Evolutionary conservation across 1,140 invertebrate genomes (phyloP).

Genomic region (Drosophila varians): DNA sequence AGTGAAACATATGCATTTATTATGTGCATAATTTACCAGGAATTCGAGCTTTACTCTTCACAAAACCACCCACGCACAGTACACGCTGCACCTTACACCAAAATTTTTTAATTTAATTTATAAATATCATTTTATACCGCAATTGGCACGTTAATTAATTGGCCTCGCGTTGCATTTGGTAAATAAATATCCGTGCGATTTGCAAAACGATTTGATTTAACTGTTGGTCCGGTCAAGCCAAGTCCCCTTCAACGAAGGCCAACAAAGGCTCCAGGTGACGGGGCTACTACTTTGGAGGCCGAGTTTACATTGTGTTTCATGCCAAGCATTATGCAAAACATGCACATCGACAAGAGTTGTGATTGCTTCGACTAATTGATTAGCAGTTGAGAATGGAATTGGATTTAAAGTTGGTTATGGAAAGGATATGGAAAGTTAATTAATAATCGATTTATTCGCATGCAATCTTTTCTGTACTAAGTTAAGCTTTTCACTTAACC

Average conservation of each 20-base stretch:
- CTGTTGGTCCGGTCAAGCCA: constrained; percentile 16
- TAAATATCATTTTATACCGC: constrained; percentile 18
- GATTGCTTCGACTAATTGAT: constrained; percentile 37
- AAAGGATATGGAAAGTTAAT: background rate
- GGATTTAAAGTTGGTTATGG: constrained; percentile 20
- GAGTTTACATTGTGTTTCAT: constrained; percentile 27
- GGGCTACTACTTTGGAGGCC: constrained; percentile 14
- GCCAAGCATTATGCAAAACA: constrained; percentile 71
- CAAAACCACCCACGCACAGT: constrained; percentile 14
- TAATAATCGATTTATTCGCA: constrained; percentile 16
- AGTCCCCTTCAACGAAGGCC: background rate
- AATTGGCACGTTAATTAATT: constrained; percentile 31
- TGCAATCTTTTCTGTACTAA: constrained; percentile 1
- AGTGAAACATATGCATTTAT: background rate
- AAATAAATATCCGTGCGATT: constrained; percentile 69
- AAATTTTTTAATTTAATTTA: constrained; percentile 39
- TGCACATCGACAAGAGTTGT: constrained; percentile 48
- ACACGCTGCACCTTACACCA: constrained; percentile 38
- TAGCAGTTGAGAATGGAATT: constrained; percentile 31
- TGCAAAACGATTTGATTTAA: constrained; percentile 62
- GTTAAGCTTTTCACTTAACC: background rate
- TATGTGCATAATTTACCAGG: constrained; percentile 12
- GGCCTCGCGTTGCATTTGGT: constrained; percentile 25
- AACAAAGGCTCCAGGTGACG: constrained; percentile 3
- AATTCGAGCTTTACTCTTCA: constrained; percentile 31